Percentiles rank a stretch among this genome's conserved stretches.
phyloP scores from a whole-genome alignment of 1,140 invertebrate species.

The Pseudomyrmex sp. region DNA sequence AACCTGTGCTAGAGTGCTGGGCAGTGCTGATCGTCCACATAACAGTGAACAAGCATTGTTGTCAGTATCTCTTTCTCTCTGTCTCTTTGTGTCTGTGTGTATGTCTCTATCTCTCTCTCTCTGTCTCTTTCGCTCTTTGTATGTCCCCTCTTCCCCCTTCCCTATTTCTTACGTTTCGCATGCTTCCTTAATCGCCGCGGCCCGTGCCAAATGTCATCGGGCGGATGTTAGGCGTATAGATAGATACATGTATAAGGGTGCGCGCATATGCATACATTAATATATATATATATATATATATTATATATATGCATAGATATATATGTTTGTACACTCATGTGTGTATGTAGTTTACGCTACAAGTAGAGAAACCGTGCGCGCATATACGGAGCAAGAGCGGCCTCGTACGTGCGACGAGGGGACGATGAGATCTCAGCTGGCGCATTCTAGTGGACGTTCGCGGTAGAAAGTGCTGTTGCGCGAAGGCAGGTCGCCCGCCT shows the following conservation, averaged over 20 bases:
- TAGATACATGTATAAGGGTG: background rate
- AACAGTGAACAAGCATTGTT: constrained; percentile 59
- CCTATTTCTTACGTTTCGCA: constrained; percentile 56
- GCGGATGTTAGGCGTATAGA: constrained; percentile 59
- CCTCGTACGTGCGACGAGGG: constrained; percentile 30
- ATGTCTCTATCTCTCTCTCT: too few species aligned
- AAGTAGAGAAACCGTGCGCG: constrained; percentile 31
- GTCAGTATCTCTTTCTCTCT: constrained; percentile 22
- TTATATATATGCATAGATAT: constrained; percentile 4
- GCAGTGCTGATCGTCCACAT: constrained; percentile 59
- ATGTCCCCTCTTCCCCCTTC: constrained; percentile 28
- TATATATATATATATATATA: constrained; percentile 18
- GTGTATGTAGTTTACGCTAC: constrained; percentile 3
- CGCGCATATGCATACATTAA: constrained; percentile 41
- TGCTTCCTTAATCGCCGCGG: constrained; percentile 24
- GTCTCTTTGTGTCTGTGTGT: background rate
- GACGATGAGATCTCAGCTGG: constrained; percentile 55
- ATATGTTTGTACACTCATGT: constrained; percentile 31
- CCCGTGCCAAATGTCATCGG: constrained; percentile 71
- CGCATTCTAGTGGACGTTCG: constrained; percentile 59
- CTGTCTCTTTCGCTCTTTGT: background rate
- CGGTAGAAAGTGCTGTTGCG: constrained; percentile 53
- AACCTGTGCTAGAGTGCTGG: constrained; percentile 63
- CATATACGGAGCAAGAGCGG: constrained; percentile 9
- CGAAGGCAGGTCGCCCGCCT: constrained; percentile 46